Evolutionary conservation across 1,140 invertebrate genomes (phyloP), one percentile per base, ranked within the genome.

Genomic region (Eupristina koningsbergeri): DNA sequence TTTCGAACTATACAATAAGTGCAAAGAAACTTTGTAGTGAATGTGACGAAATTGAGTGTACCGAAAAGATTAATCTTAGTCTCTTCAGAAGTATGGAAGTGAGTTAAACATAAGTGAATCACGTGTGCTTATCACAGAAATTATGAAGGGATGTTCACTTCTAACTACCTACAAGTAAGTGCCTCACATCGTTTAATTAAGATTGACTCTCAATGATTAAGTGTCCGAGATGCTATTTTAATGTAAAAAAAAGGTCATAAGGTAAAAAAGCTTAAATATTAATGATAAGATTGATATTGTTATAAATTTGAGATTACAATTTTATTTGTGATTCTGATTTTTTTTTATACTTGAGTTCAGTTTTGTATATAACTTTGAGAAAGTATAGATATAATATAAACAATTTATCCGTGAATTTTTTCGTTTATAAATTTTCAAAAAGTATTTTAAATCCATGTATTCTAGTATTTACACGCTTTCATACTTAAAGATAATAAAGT

Each of bases 1-100:
- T 80, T 80, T 71, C 64, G 53, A 80, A 80, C 64, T 80, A 50
- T 19, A 1, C 45, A 11, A 34, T 45, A 58, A 80, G 69, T 75
- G n/a, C 34, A 34, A 22, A 5, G 39, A 22, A 81, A 81, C 69
- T 63, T 45, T 61, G 61, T 67, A 50, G 73, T 36, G 39, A 76
- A 82, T 75, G 58, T 67, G n/a, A 50, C 13, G 39, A 82, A 82
- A 82, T 82, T 74, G 80, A 76, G 58, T 82, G 73, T 82, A 76
- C 76, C 80, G 76, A 74, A 81, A 31, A 76, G 73, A 82, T 29
- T 76, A 36, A 82, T 82, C 58, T 82, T 61, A 29, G 17, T 31
- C 8, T 19, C 36, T 45, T 19, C 11, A 39, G 76, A 45, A 6
- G 5, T 36, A 17, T 67, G 64, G 11, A 15, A 36, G 31, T 67